Base-by-base conservation (phyloP, 2,888 invertebrate genomes). In the Brachypalpus laphriformis region DNA sequence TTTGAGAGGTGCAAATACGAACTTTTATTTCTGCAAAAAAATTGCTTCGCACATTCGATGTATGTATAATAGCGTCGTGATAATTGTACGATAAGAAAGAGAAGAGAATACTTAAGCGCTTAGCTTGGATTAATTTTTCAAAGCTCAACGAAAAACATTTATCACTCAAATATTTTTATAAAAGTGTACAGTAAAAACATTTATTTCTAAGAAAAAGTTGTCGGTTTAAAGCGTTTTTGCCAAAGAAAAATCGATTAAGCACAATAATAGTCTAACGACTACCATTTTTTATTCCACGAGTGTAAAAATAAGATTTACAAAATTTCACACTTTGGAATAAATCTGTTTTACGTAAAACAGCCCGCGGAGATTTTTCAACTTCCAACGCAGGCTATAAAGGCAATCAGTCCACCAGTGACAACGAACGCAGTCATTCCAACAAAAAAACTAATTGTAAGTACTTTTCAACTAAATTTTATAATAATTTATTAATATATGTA, bases 311-410 rank as follows among this genome's bases (percentile, higher is more conserved):
- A 92, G 90, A 88, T 90, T 89, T 89, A 91, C 91, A 92, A 92
- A 91, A 92, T 92, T 92, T 92, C 91, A 90, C 92, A 92, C 91
- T 92, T 92, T 91, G 92, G 92, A 91, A 91, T 92, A 90, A 92
- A 92, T 90, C 90, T 92, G 90, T 91, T 92, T 89, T 91, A 91
- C 91, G 91, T 92, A 88, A 92, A 92, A 90, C 92, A 91, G 90
- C 91, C 91, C 90, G 91, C 90, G 91, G 91, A 91, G 89, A 90
- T 91, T 90, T 91, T 91, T 90, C 90, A 90, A 88, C 90, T 91
- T 90, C 90, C 89, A 89, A 90, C 90, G 87, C 92, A 91, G 90
- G 90, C 92, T 89, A 90, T 92, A 89, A 92, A 92, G 90, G 91
- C 91, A 89, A 91, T 91, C 89, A 91, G 90, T 91, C 90, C 91